phyloP scores from a whole-genome alignment of 2,797 vertebrate genomes.

The Sorex maritimensis region DNA sequence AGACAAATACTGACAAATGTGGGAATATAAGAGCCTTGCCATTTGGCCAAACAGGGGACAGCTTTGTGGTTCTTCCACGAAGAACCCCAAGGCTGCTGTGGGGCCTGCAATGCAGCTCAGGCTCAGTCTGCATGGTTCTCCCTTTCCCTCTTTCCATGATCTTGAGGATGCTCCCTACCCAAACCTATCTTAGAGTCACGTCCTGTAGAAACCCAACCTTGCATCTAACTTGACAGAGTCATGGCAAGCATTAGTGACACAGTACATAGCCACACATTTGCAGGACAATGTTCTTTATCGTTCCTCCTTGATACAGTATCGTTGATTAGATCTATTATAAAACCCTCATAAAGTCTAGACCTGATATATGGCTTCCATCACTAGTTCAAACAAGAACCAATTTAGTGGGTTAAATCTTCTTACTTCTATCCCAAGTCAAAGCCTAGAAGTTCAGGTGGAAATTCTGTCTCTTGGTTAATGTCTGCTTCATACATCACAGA shows the following conservation, averaged over 20 bases:
- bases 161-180: neutral
- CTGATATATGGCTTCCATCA: neutral
- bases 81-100: neutral
- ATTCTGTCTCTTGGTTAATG: neutral
- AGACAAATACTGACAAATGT: neutral
- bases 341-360: neutral
- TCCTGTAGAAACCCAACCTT: neutral
- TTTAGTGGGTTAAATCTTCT: neutral
- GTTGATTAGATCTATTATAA: neutral
- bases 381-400: neutral
- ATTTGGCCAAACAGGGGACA: neutral
- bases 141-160: neutral
- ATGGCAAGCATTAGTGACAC: neutral
- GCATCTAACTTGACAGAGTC: neutral
- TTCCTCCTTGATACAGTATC: neutral
- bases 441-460: neutral
- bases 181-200: neutral
- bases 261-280: too few species aligned
- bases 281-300: neutral
- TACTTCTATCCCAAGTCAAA: neutral
- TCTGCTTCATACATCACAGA: too few species aligned
- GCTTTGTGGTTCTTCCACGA: neutral
- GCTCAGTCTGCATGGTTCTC: neutral
- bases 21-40: neutral
- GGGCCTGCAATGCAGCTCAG: neutral